Percentiles rank a stretch among this genome's conserved stretches.
phyloP scores from a whole-genome alignment of 2,113 vertebrate species.

The Brachyistius frenatus region DNA sequence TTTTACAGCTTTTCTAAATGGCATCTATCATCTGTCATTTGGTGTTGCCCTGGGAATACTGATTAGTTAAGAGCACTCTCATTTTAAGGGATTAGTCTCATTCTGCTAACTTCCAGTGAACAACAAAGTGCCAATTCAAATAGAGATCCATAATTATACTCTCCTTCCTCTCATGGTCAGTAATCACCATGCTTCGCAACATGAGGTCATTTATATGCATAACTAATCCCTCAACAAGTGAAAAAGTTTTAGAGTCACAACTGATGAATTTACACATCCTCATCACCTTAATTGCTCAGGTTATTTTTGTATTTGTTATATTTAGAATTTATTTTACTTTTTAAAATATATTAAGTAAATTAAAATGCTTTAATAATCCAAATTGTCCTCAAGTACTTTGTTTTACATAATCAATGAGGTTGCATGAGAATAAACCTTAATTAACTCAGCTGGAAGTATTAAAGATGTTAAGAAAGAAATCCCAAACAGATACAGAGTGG shows the following conservation, averaged over 20 bases:
- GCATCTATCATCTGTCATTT: slow-evolving; percentile 43
- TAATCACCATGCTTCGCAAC: not conserved
- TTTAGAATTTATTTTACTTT: too few relatives aligned
- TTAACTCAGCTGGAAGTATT: slow-evolving; percentile 50
- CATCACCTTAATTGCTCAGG: not conserved
- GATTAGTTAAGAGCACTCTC: slow-evolving; percentile 53
- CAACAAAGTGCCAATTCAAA: slow-evolving; percentile 44
- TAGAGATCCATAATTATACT: slow-evolving; percentile 15
- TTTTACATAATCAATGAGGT: slow-evolving; percentile 22
- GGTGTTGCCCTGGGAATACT: slow-evolving; percentile 42
- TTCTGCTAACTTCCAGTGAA: slow-evolving; percentile 45
- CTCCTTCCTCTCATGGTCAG: slow-evolving; percentile 18
- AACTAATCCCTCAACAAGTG: not conserved
- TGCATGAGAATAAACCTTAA: slow-evolving; percentile 28
- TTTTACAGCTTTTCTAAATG: slow-evolving; percentile 51
- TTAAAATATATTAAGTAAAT: too few relatives aligned
- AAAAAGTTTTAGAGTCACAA: not conserved
- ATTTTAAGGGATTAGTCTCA: slow-evolving; percentile 42
- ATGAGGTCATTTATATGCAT: not conserved
- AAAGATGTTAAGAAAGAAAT: slow-evolving; percentile 16
- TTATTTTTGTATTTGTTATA: not conserved
- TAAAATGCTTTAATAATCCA: too few relatives aligned
- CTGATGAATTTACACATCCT: not conserved
- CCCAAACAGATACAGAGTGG: slow-evolving; percentile 24
- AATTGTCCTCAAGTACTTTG: not conserved